Evolutionary conservation across 1,140 invertebrate species (phyloP).

Genomic region (Drosophila trapezifrons): DNA sequence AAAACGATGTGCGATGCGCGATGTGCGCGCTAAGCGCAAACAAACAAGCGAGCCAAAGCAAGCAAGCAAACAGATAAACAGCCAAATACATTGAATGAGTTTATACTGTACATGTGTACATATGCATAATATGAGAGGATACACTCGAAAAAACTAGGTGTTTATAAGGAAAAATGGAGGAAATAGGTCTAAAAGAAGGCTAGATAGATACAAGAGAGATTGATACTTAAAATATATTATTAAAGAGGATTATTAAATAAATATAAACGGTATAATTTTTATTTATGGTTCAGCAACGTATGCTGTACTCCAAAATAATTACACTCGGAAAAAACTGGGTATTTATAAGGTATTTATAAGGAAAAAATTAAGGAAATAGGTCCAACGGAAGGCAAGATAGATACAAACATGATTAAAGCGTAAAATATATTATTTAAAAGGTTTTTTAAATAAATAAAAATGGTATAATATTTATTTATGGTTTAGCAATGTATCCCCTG

Average conservation of each 20-base stretch:
- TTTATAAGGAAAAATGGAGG: neutral
- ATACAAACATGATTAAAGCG: no score
- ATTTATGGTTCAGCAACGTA: no score
- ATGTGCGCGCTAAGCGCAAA: constrained; percentile 71
- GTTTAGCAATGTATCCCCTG: no score
- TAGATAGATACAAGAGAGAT: neutral
- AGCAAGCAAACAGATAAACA: constrained; percentile 71
- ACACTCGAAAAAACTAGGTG: constrained; percentile 13
- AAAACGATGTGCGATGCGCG: constrained; percentile 69
- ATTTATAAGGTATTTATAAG: no score
- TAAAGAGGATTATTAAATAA: neutral
- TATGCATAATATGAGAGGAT: constrained; percentile 33
- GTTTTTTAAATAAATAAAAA: no score
- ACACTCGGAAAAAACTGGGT: no score
- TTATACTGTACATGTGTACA: constrained; percentile 35
- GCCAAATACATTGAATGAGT: constrained; percentile 62
- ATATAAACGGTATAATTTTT: no score
- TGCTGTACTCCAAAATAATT: no score
- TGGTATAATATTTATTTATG: no score
- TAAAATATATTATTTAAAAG: no score
- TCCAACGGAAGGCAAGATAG: no score
- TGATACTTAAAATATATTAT: fast-evolving
- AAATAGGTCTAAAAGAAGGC: neutral
- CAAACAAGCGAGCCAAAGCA: constrained; percentile 57
- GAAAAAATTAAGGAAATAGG: no score